These are phyloP conservation scores for Rhea americana DNA, from an alignment of 2,113 vertebrate species.

Conservation along the genomic window DNA sequence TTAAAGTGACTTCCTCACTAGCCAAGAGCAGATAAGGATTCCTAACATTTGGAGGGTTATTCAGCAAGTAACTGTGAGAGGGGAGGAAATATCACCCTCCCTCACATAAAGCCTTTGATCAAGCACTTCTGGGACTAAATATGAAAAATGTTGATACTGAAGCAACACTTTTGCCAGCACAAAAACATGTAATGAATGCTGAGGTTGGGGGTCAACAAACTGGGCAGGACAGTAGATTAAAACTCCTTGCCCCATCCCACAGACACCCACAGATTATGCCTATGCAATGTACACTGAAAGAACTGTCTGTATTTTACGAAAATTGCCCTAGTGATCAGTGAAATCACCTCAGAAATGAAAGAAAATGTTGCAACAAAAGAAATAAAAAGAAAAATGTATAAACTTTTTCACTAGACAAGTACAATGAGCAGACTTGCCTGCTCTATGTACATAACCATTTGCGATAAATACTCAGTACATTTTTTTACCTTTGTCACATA, in stretches of 20 bases:
- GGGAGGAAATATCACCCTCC: background rate
- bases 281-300: accelerated
- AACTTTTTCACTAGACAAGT: background rate
- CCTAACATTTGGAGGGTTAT: accelerated
- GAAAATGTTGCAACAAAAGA: background rate
- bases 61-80: background rate
- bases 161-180: background rate
- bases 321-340: background rate
- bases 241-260: background rate
- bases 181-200: accelerated
- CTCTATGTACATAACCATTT: background rate
- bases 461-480: background rate
- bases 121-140: background rate
- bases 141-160: background rate
- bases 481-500: background rate
- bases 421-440: background rate
- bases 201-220: background rate
- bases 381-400: background rate
- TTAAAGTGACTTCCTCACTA: background rate
- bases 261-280: accelerated
- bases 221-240: accelerated
- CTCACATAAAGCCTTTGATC: background rate
- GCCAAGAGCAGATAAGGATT: accelerated
- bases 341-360: background rate
- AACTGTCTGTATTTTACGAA: background rate